Evolutionary conservation across 2,888 invertebrate genomes (phyloP).

Genomic region (Cephus rjabovi): DNA sequence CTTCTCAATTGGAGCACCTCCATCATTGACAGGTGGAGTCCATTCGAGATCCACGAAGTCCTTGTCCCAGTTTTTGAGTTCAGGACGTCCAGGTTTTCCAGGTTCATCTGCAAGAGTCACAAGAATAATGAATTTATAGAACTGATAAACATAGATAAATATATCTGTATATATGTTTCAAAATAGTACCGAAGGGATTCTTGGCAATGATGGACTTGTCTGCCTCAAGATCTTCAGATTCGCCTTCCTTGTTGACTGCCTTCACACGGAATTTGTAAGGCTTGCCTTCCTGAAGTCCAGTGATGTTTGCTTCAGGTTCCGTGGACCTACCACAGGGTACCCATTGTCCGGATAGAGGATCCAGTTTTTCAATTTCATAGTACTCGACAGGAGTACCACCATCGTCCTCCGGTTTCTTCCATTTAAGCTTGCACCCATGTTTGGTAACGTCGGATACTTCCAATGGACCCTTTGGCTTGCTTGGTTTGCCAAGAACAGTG

Average conservation of each 20-base stretch:
- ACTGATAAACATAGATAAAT: slow-evolving; percentile 5
- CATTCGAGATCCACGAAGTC: slow-evolving; percentile 96
- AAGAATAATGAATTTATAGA: slow-evolving; percentile 88
- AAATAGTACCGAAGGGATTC: slow-evolving; percentile 91
- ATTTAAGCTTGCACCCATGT: slow-evolving; percentile 89
- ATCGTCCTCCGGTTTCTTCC: slow-evolving; percentile 96
- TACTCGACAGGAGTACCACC: slow-evolving; percentile 95
- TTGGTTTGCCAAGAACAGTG: slow-evolving; percentile 84
- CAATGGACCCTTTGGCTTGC: slow-evolving; percentile 86
- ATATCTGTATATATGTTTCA: not conserved
- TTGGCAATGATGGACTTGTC: slow-evolving; percentile 96
- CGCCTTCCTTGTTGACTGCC: slow-evolving; percentile 98
- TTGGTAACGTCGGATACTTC: slow-evolving; percentile 91
- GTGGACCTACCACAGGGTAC: slow-evolving; percentile 89
- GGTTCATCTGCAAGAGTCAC: slow-evolving; percentile 99
- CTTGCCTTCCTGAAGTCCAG: slow-evolving; percentile 92
- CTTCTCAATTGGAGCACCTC: slow-evolving; percentile 96
- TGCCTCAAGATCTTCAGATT: slow-evolving; percentile 95
- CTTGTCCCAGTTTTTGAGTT: slow-evolving; percentile 93
- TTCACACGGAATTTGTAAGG: slow-evolving; percentile 98
- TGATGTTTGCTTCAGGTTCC: slow-evolving; percentile 86
- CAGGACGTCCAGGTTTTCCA: slow-evolving; percentile 90
- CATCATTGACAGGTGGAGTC: slow-evolving; percentile 90
- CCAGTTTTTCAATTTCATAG: slow-evolving; percentile 95
- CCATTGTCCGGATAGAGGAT: slow-evolving; percentile 94